phyloP scores from a whole-genome alignment of 2,797 vertebrate genomes.

The Hippoglossus hippoglossus region DNA sequence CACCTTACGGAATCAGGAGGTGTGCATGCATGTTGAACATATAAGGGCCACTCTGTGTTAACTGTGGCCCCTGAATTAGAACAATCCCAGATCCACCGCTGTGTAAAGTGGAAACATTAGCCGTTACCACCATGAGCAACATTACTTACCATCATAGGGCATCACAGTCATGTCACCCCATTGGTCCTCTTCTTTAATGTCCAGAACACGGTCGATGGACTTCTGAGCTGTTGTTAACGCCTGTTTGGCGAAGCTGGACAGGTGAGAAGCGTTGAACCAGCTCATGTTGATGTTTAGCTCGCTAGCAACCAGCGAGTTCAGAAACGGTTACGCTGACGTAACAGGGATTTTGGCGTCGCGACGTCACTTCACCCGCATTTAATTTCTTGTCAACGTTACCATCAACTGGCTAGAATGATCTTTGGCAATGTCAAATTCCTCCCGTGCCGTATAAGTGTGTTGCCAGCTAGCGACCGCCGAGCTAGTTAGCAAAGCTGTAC shows the following conservation, averaged over 20 bases:
- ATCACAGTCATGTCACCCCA: constrained; percentile 87
- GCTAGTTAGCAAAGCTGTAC: constrained; percentile 44
- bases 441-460: constrained; percentile 22
- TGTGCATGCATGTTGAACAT: no score
- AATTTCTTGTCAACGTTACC: neutral
- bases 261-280: constrained; percentile 97
- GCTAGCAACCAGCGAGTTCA: constrained; percentile 25
- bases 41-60: no score
- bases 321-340: constrained; percentile 2
- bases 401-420: neutral
- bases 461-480: constrained; percentile 21
- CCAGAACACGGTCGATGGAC: constrained; percentile 97
- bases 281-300: constrained; percentile 85
- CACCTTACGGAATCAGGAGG: no score
- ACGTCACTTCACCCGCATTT: constrained; percentile 3
- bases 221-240: constrained; percentile 97
- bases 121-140: neutral
- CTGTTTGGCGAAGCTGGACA: constrained; percentile 98
- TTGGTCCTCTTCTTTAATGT: constrained; percentile 95
- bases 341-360: neutral
- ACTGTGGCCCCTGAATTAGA: no score
- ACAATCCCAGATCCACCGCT: no score
- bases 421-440: neutral
- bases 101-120: neutral
- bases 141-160: constrained; percentile 86